Conservation (phyloP, 2,113 vertebrate species). For the Oreochromis niloticus region DNA sequence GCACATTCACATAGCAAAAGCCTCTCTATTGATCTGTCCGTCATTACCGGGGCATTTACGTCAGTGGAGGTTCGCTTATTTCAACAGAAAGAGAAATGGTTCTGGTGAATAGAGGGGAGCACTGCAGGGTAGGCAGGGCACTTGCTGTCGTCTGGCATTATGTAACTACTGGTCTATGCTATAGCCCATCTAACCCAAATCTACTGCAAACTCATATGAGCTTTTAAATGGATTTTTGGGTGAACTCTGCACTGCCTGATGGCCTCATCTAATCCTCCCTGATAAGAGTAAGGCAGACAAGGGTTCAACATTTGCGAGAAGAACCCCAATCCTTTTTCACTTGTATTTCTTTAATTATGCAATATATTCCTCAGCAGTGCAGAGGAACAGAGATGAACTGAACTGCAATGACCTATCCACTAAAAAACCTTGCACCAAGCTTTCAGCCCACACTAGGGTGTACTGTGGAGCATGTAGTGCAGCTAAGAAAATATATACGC, state of each 20-base stretch:
- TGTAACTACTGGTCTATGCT: not conserved
- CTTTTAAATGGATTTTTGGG: conserved; percentile 12
- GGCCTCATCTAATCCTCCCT: not conserved
- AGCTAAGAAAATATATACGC: conserved; percentile 45
- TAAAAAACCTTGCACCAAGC: not conserved
- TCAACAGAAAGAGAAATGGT: not conserved
- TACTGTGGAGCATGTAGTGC: conserved; percentile 17
- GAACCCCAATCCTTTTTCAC: not conserved
- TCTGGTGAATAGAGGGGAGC: not conserved
- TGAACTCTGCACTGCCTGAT: not conserved
- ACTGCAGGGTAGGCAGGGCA: not conserved
- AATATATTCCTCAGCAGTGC: conserved; percentile 13
- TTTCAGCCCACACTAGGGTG: conserved; percentile 28
- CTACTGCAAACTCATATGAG: not conserved
- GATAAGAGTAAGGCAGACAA: not conserved
- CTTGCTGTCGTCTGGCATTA: conserved; percentile 5
- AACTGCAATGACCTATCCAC: conserved; percentile 37
- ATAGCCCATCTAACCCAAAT: not conserved
- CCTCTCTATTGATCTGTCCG: conserved; percentile 26
- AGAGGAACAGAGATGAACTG: conserved; percentile 12
- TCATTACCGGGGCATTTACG: not conserved
- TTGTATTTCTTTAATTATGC: conserved; percentile 5
- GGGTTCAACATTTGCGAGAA: not conserved
- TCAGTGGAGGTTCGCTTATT: not conserved
- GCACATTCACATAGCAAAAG: not conserved